These are phyloP conservation scores for Phylloscopus trochilus DNA, from an alignment of 2,113 vertebrate species.

Conservation along the genomic window DNA sequence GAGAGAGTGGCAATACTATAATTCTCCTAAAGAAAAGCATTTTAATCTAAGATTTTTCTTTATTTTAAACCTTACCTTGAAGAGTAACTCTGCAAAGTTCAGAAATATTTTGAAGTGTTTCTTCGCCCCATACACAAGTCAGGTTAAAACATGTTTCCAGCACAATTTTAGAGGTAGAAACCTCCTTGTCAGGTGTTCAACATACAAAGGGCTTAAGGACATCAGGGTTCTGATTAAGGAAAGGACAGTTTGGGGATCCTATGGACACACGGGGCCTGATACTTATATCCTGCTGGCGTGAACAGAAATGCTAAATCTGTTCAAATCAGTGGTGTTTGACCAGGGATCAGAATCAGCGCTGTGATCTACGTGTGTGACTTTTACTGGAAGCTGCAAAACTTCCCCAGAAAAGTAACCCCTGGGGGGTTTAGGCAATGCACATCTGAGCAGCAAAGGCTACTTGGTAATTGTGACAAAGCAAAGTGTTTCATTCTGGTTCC, in stretches of 20 bases:
- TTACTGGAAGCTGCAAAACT: background rate
- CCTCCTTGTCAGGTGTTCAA: background rate
- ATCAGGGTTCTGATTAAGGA: background rate
- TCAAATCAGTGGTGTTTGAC: background rate
- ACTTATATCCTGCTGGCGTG: background rate
- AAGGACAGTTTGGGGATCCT: background rate
- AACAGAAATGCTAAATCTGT: background rate
- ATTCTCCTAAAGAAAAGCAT: background rate
- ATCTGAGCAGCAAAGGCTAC: background rate
- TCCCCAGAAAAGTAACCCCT: background rate
- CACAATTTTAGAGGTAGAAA: background rate
- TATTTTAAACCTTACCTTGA: background rate
- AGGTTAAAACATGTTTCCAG: background rate
- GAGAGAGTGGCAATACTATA: background rate
- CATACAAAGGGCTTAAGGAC: background rate
- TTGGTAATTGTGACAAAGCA: background rate
- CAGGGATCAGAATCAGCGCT: background rate
- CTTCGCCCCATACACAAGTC: background rate
- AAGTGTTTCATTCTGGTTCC: background rate
- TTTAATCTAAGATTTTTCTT: background rate
- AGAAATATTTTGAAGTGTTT: background rate
- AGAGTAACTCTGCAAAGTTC: background rate
- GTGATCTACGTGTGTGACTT: background rate
- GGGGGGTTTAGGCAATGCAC: background rate
- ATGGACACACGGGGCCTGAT: background rate